phyloP scores from a whole-genome alignment of 2,888 invertebrate species.

The Nemurella pictetii region DNA sequence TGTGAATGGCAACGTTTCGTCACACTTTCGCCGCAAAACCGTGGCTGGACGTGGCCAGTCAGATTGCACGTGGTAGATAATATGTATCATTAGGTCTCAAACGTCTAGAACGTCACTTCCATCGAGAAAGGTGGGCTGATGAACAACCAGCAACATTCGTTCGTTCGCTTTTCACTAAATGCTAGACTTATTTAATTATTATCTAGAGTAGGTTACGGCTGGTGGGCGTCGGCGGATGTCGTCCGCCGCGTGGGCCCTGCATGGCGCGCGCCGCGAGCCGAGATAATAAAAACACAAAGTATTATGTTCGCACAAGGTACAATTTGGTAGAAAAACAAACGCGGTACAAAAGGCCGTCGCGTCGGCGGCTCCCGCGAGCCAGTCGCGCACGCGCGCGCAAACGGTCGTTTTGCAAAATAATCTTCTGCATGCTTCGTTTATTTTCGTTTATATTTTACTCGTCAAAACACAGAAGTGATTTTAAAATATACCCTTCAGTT shows the following conservation, averaged over 20 bases:
- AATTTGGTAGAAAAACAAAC: conserved; percentile 41
- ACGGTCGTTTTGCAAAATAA: conserved; percentile 49
- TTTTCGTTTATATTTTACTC: conserved; percentile 12
- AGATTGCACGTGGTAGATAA: conserved; percentile 29
- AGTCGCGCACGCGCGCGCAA: conserved; percentile 6
- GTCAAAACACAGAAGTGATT: conserved; percentile 38
- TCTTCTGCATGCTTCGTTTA: conserved; percentile 40
- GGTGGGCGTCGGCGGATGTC: not conserved
- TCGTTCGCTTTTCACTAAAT: conserved; percentile 36
- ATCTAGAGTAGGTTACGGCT: conserved; percentile 17
- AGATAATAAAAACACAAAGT: conserved; percentile 34
- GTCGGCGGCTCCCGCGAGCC: not conserved
- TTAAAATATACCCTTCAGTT: conserved; percentile 45
- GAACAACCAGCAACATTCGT: conserved; percentile 41
- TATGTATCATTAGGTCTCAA: conserved; percentile 34
- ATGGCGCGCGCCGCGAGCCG: not conserved
- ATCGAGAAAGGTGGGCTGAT: conserved; percentile 47
- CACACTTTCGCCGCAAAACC: not conserved
- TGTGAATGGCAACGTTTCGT: not conserved
- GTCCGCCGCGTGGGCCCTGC: not conserved
- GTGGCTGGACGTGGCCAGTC: not conserved
- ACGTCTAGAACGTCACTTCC: conserved; percentile 43
- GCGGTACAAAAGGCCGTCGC: conserved; percentile 39
- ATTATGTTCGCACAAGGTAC: conserved; percentile 35
- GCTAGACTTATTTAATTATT: conserved; percentile 28